Base-by-base conservation (phyloP, 2,113 vertebrate species). In the Rhinopithecus roxellana region DNA sequence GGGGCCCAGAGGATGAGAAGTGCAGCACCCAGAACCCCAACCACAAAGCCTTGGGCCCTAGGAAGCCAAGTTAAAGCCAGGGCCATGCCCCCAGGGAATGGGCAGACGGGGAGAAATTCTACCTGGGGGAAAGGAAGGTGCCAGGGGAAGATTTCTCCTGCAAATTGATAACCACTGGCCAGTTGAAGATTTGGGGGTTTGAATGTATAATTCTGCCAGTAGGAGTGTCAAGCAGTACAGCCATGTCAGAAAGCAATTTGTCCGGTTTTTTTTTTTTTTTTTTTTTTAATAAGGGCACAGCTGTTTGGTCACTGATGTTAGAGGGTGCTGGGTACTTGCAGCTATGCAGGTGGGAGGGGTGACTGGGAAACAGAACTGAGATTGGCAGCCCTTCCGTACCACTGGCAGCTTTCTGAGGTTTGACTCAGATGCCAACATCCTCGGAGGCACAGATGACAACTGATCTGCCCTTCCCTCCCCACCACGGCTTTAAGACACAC, bases 171-270 rank as follows among this genome's bases (percentile, higher is more conserved):
- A 43, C 17, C 20, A 11, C 5, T 0, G 22, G 7, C 64, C 57
- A 12, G 48, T 77, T 43, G 67, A 52, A 50, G 81, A 78, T 0
- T 0, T 1, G 11, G 45, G 23, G 45, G 14, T 50, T 11, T 25
- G 55, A 1, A 5, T 10, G 35, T 17, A n/a, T 14, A 50, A 50
- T 57, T 32, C 64, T 38, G 16, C 17, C 27, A 3, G 59, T 1
- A 1, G 35, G 57, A 8, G 8, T 2, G 9, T 9, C 45, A 35
- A 45, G 27, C 0, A 40, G 27, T 1, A 2, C 2, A 0, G 16
- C 7, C 12, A 17, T 0, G 0, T 6, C 0, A 17, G 6, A 20
- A 48, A 75, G 69, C 43, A 43, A 13, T 8, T 22, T n/a, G 94
- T 35, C 25, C 32, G 14, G 6, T 27, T 48, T 27, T 48, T 69